Evolutionary conservation across 2,888 invertebrate genomes (phyloP), one percentile per base, ranked within the genome.

Genomic region (Parthenolecanium corni): DNA sequence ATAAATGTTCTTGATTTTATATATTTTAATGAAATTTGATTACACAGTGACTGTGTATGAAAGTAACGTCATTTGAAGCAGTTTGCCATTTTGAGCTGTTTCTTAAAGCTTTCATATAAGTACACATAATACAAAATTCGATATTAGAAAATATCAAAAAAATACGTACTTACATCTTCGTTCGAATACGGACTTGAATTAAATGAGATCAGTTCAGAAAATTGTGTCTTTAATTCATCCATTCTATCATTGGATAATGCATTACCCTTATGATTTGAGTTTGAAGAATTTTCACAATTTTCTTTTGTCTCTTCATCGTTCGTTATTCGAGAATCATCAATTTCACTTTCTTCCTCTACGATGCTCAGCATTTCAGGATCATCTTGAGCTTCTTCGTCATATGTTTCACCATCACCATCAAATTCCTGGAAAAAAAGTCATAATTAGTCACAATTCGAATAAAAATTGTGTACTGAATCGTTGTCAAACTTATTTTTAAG

Each of bases 241-340:
- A 46, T 25, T 9, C 2, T 44, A 5, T 44, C 46, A 9, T 16
- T 20, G 46, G 6, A 20, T 2, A 44, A 4, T 4, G 9, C 4
- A 9, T 9, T 6, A 6, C 9, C 5, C 31, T 31, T 4, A 31
- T 31, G 31, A 24, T 52, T 38, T 12, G 53, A 53, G 21, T 53
- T 53, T 38, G 40, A 38, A 14, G n/a, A 23, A 38, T 49, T 38
- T 36, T 58, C 51, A 36, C 25, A 21, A 18, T 46, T 46, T 18
- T 56, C 46, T 3, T 18, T 4, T 14, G 18, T 14, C 18, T 42
- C 44, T 14, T 3, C 16, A 3, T 14, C 44, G 14, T 42, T 42
- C n/a, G 16, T 9, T 18, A 25, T 75, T 73, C 51, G 74, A 68
- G 66, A 76, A 38, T 73, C 75, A 40, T 73, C 72, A 24, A 69